These are phyloP conservation scores for Pyrrhosoma nymphula DNA, from an alignment of 2,888 invertebrate species.

Conservation along the genomic window DNA sequence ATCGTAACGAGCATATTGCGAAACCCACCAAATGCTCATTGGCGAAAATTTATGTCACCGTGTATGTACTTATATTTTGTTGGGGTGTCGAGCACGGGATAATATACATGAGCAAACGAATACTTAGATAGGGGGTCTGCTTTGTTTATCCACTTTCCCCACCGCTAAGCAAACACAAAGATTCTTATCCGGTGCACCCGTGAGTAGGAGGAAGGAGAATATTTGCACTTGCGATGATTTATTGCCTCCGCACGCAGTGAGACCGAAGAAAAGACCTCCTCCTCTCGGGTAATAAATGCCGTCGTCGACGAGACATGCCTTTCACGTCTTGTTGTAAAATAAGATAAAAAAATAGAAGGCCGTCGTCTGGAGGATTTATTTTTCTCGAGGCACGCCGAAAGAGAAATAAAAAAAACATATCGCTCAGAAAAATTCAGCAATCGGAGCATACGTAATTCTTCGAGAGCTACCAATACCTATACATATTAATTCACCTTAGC, in stretches of 20 bases:
- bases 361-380: neutral
- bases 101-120: neutral
- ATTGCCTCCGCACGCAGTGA: neutral
- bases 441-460: neutral
- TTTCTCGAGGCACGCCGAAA: neutral
- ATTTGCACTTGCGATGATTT: constrained; percentile 15
- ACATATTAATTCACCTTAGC: too few relatives aligned
- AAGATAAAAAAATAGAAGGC: neutral
- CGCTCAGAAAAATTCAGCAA: neutral
- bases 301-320: constrained; percentile 7
- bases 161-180: constrained; percentile 28
- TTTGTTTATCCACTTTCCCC: neutral
- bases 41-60: neutral
- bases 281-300: neutral
- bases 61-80: neutral
- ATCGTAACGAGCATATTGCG: neutral
- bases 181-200: constrained; percentile 26
- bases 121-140: neutral
- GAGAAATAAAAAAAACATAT: neutral
- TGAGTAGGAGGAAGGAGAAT: neutral
- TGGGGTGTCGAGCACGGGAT: neutral
- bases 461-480: neutral
- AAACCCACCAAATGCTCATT: neutral
- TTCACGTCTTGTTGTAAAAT: neutral
- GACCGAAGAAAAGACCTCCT: neutral